Base-by-base conservation (phyloP, 2,888 invertebrate species). In the Thumatha senex region DNA sequence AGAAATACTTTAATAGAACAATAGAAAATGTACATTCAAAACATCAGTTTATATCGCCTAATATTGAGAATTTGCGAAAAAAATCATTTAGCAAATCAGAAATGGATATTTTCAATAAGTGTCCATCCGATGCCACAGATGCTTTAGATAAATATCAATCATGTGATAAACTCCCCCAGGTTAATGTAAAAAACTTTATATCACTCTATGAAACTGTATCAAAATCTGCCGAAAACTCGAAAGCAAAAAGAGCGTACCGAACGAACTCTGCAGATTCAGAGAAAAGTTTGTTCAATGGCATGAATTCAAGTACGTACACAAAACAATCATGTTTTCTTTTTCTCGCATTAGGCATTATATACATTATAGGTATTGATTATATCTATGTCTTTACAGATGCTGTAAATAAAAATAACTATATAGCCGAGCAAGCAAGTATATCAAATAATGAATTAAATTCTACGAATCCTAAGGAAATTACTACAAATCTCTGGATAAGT, bases 41-140 rank as follows among this genome's bases (percentile, higher is more conserved):
- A 47, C 67, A 49, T 48, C 57, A 68, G 44, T 14, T 31, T 14
- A 47, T 4, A 18, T 36, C 7, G 40, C 48, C 30, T 10, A 56
- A 52, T 40, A 36, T 45, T 4, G 70, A 70, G 24, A 50, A 61
- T 48, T 65, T 85, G n/a, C 72, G 78, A 5, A 86, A 79, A 65
- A 78, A 78, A 42, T 84, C 83, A 10, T 80, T 86, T n/a, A 91
- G 91, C 58, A 90, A 84, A 70, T 91, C 91, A 15, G 91, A 91
- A 76, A 89, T 87, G 89, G 91, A 91, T 51, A 86, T 91, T 63
- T 91, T 90, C 46, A 89, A 75, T 49, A 91, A 87, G 76, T 58
- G 74, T n/a, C 61, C 76, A 46, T 68, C 57, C 45, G 73, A 72
- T 48, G 43, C 65, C 11, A 57, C 62, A 34, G 76, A 82, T 30